A percentile compares a stretch with the other conserved stretches of the same genome.
These are phyloP conservation scores for Ceratina calcarata DNA, from an alignment of 1,140 invertebrate species.

Conservation along the genomic window DNA sequence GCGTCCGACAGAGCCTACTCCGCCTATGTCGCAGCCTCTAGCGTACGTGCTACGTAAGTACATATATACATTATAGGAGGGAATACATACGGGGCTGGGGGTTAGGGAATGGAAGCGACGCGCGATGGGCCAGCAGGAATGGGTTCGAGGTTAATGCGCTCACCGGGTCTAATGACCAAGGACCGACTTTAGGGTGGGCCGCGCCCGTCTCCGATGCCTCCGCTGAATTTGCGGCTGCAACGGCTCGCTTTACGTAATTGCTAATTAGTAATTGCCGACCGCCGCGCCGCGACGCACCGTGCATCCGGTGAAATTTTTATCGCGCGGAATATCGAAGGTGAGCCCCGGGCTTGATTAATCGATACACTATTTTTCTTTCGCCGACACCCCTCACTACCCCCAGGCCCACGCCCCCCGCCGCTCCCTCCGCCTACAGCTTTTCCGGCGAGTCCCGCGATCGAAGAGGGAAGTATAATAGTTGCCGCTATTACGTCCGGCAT, in stretches of 20 bases:
- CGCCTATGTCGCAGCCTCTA: constrained; percentile 18
- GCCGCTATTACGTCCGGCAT: background rate
- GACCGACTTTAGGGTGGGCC: constrained; percentile 47
- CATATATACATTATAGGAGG: too few relatives aligned
- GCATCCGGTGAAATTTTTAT: constrained; percentile 29
- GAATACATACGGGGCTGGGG: too few relatives aligned
- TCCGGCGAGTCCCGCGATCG: background rate
- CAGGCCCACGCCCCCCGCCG: too few relatives aligned
- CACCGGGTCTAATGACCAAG: constrained; percentile 46
- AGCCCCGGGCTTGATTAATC: background rate
- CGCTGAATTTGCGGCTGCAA: constrained; percentile 35
- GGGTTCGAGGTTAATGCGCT: constrained; percentile 56
- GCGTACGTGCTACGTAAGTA: background rate
- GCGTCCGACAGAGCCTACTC: constrained; percentile 34
- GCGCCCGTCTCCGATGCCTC: constrained; percentile 19
- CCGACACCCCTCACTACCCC: too few relatives aligned
- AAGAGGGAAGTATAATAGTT: background rate
- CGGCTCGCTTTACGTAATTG: constrained; percentile 51
- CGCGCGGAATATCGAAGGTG: background rate
- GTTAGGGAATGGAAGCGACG: background rate
- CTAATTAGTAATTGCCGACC: constrained; percentile 43
- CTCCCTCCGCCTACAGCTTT: background rate
- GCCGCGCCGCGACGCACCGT: background rate
- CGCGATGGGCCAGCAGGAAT: constrained; percentile 46
- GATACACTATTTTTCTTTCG: background rate